A percentile compares a stretch with the other conserved stretches of the same genome.
These are phyloP conservation scores for Microhierax caerulescens DNA, from an alignment of 2,797 vertebrate species.

Conservation along the genomic window DNA sequence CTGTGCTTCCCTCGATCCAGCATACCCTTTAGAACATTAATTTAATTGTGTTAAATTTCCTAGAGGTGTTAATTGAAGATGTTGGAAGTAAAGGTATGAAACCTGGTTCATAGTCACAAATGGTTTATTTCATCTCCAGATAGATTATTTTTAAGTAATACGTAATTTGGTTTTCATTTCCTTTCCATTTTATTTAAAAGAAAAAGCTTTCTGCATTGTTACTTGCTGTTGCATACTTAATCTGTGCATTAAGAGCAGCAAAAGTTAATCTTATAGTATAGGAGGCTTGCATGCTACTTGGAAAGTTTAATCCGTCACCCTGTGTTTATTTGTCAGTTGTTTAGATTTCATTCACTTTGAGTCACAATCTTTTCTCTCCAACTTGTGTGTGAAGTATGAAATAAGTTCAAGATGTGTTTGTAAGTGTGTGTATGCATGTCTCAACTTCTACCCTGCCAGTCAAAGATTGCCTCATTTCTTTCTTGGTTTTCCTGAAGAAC, in stretches of 20 bases:
- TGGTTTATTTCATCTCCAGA: background rate
- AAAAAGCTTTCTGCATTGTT: background rate
- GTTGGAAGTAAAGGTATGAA: background rate
- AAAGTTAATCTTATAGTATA: background rate
- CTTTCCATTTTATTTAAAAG: background rate
- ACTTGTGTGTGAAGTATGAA: background rate
- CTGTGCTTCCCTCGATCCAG: background rate
- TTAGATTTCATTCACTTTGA: conserved; percentile 4
- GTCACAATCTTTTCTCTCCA: background rate
- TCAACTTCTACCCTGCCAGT: background rate
- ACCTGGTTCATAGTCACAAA: background rate
- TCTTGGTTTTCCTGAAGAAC: background rate
- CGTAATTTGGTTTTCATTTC: conserved; percentile 2
- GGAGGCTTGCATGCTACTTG: background rate
- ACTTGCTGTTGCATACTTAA: background rate
- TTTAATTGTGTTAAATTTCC: background rate
- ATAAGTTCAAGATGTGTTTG: conserved; percentile 5
- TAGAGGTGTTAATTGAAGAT: background rate
- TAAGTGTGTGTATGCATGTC: background rate
- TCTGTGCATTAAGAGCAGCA: background rate
- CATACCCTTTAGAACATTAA: background rate
- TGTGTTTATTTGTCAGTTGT: conserved; percentile 50
- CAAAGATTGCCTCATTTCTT: background rate
- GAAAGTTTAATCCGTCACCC: background rate
- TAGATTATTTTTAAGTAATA: background rate